phyloP scores from a whole-genome alignment of 2,113 vertebrate species.

The Murina feae region DNA sequence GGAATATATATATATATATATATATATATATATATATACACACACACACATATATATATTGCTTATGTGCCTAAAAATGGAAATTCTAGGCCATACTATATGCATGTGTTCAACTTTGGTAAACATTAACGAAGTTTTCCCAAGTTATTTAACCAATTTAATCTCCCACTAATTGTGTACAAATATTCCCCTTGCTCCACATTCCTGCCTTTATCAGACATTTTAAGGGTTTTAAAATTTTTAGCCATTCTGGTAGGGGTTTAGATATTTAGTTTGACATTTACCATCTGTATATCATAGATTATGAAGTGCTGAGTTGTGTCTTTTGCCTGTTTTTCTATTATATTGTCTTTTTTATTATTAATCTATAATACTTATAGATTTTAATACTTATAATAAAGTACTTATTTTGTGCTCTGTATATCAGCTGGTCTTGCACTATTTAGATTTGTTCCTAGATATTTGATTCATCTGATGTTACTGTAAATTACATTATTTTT shows the following conservation, averaged over 20 bases:
- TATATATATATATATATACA: too few species aligned
- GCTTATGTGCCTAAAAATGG: not conserved
- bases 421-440: not conserved
- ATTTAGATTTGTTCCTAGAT: not conserved
- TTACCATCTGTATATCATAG: not conserved
- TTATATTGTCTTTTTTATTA: not conserved
- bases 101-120: not conserved
- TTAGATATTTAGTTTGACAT: not conserved
- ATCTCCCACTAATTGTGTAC: not conserved
- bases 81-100: not conserved
- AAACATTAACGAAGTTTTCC: not conserved
- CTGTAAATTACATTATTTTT: not conserved
- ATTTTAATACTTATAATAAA: too few species aligned
- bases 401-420: not conserved
- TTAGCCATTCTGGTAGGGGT: not conserved
- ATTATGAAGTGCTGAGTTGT: not conserved
- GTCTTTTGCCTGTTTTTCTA: not conserved
- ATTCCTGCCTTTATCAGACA: not conserved
- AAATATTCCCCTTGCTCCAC: not conserved
- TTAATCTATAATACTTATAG: not conserved
- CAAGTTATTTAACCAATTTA: not conserved
- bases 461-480: not conserved
- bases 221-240: not conserved
- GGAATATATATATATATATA: too few species aligned
- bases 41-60: too few species aligned